phyloP scores from a whole-genome alignment of 2,888 invertebrate genomes.

The Cantharis nigra region DNA sequence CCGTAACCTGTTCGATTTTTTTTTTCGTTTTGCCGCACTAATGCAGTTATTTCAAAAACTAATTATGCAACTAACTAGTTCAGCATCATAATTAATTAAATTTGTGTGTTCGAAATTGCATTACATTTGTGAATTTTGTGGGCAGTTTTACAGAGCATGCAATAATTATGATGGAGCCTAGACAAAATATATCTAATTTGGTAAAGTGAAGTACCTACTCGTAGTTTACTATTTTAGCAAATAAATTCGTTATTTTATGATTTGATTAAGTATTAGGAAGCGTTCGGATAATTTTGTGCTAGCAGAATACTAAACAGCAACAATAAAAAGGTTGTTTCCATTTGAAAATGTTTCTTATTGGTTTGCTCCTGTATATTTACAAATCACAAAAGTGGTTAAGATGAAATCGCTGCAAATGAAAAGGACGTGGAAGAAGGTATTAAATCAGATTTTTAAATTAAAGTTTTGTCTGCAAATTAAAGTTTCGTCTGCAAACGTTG shows the following conservation, averaged over 20 bases:
- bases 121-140: constrained; percentile 22
- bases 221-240: constrained; percentile 18
- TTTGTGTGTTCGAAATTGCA: constrained; percentile 17
- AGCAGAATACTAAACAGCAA: not conserved
- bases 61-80: not conserved
- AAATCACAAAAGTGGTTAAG: not conserved
- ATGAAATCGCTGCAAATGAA: not conserved
- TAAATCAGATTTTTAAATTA: not conserved
- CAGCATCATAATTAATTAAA: constrained; percentile 10
- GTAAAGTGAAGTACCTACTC: constrained; percentile 14
- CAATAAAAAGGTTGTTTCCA: not conserved
- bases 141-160: constrained; percentile 10
- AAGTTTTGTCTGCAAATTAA: not conserved
- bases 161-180: constrained; percentile 4
- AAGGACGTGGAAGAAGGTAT: not conserved
- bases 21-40: not conserved
- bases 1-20: not conserved
- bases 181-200: constrained; percentile 23
- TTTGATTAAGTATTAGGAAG: constrained; percentile 17
- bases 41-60: constrained; percentile 11
- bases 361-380: not conserved
- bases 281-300: not conserved
- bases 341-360: not conserved
- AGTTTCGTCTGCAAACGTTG: not conserved
- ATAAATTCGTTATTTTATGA: constrained; percentile 27